phyloP scores from a whole-genome alignment of 92 coral and sea anemone genomes.

The Zoanthus gigantus region DNA sequence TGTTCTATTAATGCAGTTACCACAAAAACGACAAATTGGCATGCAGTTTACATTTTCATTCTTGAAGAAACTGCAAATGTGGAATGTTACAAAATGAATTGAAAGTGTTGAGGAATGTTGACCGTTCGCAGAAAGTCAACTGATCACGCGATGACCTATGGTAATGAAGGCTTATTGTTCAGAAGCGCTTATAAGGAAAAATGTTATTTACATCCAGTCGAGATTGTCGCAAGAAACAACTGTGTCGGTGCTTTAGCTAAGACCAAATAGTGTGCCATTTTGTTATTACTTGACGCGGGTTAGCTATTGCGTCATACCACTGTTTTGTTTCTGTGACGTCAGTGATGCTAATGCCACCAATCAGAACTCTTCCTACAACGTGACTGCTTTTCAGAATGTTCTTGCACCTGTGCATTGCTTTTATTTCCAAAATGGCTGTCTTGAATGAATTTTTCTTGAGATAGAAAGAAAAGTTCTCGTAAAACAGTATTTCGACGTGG shows the following conservation, averaged over 20 bases:
- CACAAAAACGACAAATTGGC: no score
- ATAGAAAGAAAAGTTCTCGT: constrained; percentile 90
- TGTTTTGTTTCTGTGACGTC: constrained; percentile 59
- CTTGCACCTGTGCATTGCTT: constrained; percentile 91
- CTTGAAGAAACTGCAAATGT: no score
- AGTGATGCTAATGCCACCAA: constrained; percentile 48
- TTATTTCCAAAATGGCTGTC: constrained; percentile 65
- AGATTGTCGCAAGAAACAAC: background rate
- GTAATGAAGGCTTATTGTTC: no score
- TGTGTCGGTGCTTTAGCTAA: background rate
- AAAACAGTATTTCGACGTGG: constrained; percentile 80
- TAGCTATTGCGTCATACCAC: constrained; percentile 66
- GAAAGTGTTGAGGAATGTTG: no score
- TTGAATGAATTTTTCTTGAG: constrained; percentile 56
- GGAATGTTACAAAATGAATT: no score
- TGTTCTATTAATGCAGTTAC: no score
- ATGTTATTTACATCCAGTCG: background rate
- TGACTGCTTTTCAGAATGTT: constrained; percentile 81
- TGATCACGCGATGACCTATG: no score
- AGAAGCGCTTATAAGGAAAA: no score
- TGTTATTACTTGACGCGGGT: constrained; percentile 59
- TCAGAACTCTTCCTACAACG: constrained; percentile 80
- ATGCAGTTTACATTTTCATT: no score
- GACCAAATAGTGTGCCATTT: constrained; percentile 75
- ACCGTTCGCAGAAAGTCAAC: no score